Evolutionary conservation across 1,140 invertebrate genomes (phyloP).

Genomic region (Lordiphosa collinella): DNA sequence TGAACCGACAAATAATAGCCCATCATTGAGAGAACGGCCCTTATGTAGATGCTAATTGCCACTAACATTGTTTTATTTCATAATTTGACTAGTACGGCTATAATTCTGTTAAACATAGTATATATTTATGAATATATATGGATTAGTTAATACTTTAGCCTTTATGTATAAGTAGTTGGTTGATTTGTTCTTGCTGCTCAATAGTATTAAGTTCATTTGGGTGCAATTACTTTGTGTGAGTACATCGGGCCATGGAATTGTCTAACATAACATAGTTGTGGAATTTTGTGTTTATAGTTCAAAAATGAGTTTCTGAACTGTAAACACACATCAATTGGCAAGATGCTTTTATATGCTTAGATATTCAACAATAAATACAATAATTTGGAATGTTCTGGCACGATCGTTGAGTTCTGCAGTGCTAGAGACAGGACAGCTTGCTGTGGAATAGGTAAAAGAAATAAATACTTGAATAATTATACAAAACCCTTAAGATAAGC

Average conservation of each 20-base stretch:
- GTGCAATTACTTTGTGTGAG: slow-evolving; percentile 23
- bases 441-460: slow-evolving; percentile 8
- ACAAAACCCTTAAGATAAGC: too few species aligned
- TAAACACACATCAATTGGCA: too few species aligned
- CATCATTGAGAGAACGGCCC: not conserved
- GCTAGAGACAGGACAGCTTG: slow-evolving; percentile 17
- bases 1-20: too few species aligned
- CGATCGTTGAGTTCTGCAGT: not conserved
- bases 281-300: too few species aligned
- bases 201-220: slow-evolving; percentile 39
- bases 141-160: slow-evolving; percentile 53
- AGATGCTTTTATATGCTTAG: too few species aligned
- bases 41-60: slow-evolving; percentile 10
- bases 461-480: too few species aligned
- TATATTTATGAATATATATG: slow-evolving; percentile 10
- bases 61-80: slow-evolving; percentile 47
- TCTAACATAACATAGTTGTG: slow-evolving; percentile 6
- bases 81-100: slow-evolving; percentile 74
- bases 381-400: too few species aligned
- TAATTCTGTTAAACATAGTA: slow-evolving; percentile 51
- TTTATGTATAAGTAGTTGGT: too few species aligned
- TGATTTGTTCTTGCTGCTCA: slow-evolving; percentile 34
- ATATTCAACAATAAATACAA: not conserved
- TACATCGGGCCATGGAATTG: slow-evolving; percentile 30
- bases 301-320: too few species aligned